Conservation (phyloP, 2,888 invertebrate genomes). For the Crossocerus cetratus region DNA sequence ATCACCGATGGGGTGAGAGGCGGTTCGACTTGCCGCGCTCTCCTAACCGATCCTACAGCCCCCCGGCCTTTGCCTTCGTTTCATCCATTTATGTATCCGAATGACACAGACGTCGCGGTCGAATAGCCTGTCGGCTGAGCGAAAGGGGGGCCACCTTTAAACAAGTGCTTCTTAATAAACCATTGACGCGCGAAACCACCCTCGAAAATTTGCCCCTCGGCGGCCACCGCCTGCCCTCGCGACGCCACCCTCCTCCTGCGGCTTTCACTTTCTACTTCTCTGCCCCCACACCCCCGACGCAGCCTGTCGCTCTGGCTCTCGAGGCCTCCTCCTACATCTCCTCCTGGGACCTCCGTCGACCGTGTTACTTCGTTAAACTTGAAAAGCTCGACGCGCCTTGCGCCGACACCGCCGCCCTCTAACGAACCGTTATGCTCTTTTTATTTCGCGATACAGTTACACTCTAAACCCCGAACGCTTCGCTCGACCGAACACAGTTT, state of each 20-base stretch:
- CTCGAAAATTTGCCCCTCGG: constrained; percentile 73
- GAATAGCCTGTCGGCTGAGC: constrained; percentile 70
- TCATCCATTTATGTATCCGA: constrained; percentile 70
- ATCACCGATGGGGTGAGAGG: constrained; percentile 58
- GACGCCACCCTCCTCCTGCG: constrained; percentile 36
- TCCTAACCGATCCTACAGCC: constrained; percentile 23
- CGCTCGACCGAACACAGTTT: too few species aligned
- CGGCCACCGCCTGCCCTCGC: constrained; percentile 23
- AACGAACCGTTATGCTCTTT: constrained; percentile 48
- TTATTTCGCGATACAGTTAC: constrained; percentile 34
- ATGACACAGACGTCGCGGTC: constrained; percentile 65
- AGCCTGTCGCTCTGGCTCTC: constrained; percentile 15
- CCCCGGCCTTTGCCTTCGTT: constrained; percentile 29
- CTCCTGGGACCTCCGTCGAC: constrained; percentile 47
- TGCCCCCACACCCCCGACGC: constrained; percentile 19
- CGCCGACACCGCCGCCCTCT: constrained; percentile 15
- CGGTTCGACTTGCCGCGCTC: constrained; percentile 10
- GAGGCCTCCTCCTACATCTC: constrained; percentile 4
- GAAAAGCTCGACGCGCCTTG: constrained; percentile 49
- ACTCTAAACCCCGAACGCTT: neutral
- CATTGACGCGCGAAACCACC: constrained; percentile 76
- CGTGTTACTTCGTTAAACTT: constrained; percentile 67
- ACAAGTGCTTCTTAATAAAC: constrained; percentile 77
- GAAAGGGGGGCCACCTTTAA: constrained; percentile 74
- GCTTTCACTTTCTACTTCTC: neutral